Evolutionary conservation across 2,888 invertebrate species (phyloP), one percentile per base, ranked within the genome.

Genomic region (Leuctra nigra): DNA sequence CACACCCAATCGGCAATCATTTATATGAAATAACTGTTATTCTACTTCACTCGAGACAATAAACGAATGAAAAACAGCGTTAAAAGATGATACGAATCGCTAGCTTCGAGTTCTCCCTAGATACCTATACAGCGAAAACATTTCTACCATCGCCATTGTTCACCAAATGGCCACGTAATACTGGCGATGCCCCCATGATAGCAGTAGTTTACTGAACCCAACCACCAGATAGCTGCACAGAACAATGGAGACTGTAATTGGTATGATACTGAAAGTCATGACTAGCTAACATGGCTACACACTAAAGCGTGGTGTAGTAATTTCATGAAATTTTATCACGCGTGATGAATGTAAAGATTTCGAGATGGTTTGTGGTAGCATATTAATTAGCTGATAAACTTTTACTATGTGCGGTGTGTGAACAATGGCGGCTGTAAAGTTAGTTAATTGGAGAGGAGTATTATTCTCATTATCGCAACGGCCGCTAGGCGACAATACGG

Each of bases 331-430:
- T n/a, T n/a, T n/a, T n/a, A n/a, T n/a, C n/a, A n/a, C n/a, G n/a
- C n/a, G n/a, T n/a, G n/a, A n/a, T n/a, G n/a, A n/a, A n/a, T n/a
- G n/a, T n/a, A 18, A 41, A 41, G 14, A 41, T 4, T 41, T 16
- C 20, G 20, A n/a, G n/a, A 41, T 16, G 41, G 41, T 11, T 29
- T 6, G 29, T 29, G 14, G 16, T 18, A 41, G 18, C 57, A 48
- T 60, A 60, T 60, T 60, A 60, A 60, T 60, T 60, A 60, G 52
- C 57, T 57, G 59, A 60, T 60, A 60, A n/a, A 60, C 57, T 60
- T 60, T 60, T 60, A 60, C n/a, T n/a, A n/a, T n/a, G n/a, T 57
- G 53, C 46, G 35, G 44, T 29, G 25, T 53, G 4, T 53, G 53
- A 57, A 60, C 59, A 60, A 60, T 57, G 55, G 54, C 54, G 59